These are phyloP conservation scores for Centrocercus urophasianus DNA, from an alignment of 2,113 vertebrate genomes.

Conservation along the genomic window DNA sequence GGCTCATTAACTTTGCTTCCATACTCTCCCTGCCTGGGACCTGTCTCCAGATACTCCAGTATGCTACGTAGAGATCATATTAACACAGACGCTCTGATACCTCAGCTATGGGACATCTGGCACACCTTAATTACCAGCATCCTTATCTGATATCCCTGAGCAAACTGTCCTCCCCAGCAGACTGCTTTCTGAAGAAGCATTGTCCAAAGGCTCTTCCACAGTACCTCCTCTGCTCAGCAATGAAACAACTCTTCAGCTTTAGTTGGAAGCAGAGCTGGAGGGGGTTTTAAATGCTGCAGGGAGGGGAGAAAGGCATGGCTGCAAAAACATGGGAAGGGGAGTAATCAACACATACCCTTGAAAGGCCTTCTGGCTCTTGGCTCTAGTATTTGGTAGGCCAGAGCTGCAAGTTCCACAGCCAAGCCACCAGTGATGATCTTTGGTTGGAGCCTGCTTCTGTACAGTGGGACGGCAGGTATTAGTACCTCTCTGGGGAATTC, in stretches of 20 bases:
- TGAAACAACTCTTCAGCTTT: background rate
- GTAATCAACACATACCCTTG: background rate
- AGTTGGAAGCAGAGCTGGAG: background rate
- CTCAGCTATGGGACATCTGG: background rate
- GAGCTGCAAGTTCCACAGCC: background rate
- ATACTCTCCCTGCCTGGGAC: background rate
- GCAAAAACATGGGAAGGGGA: background rate
- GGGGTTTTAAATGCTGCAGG: background rate
- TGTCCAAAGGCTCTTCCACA: background rate
- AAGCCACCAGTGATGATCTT: background rate
- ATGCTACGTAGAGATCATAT: background rate
- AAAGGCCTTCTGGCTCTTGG: background rate
- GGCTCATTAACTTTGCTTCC: background rate
- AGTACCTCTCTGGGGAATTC: background rate
- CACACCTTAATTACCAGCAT: background rate
- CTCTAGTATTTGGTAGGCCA: background rate
- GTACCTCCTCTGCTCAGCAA: background rate
- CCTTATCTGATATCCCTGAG: background rate
- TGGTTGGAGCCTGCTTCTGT: background rate
- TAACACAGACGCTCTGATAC: background rate
- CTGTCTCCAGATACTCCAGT: background rate
- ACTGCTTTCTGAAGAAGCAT: background rate
- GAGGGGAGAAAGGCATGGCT: background rate
- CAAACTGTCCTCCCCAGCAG: background rate
- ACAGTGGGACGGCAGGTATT: background rate